phyloP scores from a whole-genome alignment of 2,888 invertebrate species.

The Dasysyrphus tricinctus region DNA sequence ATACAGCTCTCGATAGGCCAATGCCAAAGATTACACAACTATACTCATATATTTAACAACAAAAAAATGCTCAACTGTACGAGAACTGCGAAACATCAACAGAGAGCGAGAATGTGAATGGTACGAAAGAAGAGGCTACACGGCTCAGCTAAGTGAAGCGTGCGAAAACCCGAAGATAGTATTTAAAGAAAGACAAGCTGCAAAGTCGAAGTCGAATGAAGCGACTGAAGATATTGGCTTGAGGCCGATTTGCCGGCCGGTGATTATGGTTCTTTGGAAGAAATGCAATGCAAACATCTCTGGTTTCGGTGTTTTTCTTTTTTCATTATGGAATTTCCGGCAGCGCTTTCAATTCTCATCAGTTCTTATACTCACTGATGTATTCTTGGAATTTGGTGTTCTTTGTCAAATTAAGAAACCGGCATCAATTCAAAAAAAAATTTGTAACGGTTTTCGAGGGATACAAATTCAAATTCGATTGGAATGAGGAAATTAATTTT shows the following conservation, averaged over 20 bases:
- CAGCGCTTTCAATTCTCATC: conserved; percentile 61
- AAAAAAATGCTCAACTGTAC: conserved; percentile 22
- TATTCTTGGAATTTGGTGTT: conserved; percentile 63
- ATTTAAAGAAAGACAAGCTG: conserved; percentile 1
- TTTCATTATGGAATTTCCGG: conserved; percentile 65
- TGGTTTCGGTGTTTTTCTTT: conserved; percentile 20
- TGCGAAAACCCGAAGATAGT: conserved; percentile 26
- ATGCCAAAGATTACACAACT: conserved; percentile 71
- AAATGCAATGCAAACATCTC: not conserved
- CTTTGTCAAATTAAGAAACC: conserved; percentile 44
- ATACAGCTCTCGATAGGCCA: conserved; percentile 62
- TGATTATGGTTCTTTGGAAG: conserved; percentile 43
- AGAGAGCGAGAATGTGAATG: conserved; percentile 44
- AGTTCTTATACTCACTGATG: conserved; percentile 36
- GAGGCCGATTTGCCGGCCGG: not conserved
- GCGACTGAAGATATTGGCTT: conserved; percentile 7
- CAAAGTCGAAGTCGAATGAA: conserved; percentile 32
- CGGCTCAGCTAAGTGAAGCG: conserved; percentile 22
- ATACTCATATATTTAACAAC: not conserved
- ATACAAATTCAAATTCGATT: conserved; percentile 41
- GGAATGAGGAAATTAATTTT: not conserved
- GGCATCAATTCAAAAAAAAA: conserved; percentile 19
- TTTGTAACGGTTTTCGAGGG: conserved; percentile 40
- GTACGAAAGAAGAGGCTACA: conserved; percentile 8
- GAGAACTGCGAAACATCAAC: conserved; percentile 57